These are phyloP conservation scores for Pollicipes pollicipes DNA, from an alignment of 1,140 invertebrate genomes.

Conservation along the genomic window DNA sequence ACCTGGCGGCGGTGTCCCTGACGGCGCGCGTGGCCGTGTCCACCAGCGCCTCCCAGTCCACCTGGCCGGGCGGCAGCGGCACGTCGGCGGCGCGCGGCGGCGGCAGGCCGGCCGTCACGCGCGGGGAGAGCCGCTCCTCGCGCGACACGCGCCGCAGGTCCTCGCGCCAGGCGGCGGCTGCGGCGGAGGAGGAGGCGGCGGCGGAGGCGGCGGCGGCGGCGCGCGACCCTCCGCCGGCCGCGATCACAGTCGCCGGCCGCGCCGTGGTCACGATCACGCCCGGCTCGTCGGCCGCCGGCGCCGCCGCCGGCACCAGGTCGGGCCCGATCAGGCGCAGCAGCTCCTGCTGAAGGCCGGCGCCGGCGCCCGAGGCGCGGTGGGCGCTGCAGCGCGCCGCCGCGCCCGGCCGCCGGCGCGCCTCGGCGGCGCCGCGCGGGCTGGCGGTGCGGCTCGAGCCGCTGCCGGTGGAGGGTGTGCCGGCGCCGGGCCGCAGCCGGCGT, in stretches of 20 bases:
- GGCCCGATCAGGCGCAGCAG: neutral
- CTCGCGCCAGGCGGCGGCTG: neutral
- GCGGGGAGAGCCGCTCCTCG: neutral
- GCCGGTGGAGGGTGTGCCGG: neutral
- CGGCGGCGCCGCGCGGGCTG: neutral
- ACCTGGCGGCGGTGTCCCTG: neutral
- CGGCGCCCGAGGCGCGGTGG: neutral
- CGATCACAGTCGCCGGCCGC: slow-evolving; percentile 49
- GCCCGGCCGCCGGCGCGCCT: no score
- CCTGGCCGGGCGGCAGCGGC: neutral
- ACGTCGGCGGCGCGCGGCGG: neutral
- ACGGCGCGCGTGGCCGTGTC: neutral
- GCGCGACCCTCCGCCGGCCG: no score
- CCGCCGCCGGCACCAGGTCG: neutral
- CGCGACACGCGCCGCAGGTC: neutral
- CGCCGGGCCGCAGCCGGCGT: neutral
- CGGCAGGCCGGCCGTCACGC: neutral
- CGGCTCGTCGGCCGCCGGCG: neutral
- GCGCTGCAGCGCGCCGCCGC: neutral
- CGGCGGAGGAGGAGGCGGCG: slow-evolving; percentile 35
- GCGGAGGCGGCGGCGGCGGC: slow-evolving; percentile 33
- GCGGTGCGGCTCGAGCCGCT: neutral
- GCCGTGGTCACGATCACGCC: slow-evolving; percentile 42
- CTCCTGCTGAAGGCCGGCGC: neutral
- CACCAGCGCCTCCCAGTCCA: neutral